Evolutionary conservation across 2,797 vertebrate species (phyloP), one percentile per base, ranked within the genome.

Genomic region (Sparus aurata): DNA sequence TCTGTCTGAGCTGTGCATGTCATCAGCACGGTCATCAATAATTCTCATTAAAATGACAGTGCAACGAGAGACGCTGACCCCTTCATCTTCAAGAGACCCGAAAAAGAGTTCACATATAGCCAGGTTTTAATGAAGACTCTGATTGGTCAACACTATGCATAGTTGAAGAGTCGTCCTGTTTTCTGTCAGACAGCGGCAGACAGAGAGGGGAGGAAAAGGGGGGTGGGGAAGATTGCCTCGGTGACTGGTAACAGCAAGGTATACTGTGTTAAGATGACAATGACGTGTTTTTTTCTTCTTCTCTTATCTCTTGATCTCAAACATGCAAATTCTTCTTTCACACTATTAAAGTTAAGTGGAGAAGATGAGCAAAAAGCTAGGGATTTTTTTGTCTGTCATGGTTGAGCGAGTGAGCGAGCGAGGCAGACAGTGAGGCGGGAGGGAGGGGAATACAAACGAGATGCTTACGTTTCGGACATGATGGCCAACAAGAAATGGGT

Each of bases 271-370:
- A 76, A 70, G 43, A 85, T 84, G 80, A 77, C 80, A 65, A 70
- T 67, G 34, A 78, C 58, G 53, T 16, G 11, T 46, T 60, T 20
- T 6, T 18, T 73, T 15, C n/a, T 12, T 11, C 57, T 73, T 77
- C 38, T 76, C 68, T 64, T 71, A 89, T 90, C 80, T 87, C 83
- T 80, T 89, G 72, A 92, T 90, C 82, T 86, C 49, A 85, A 85
- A 88, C 75, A 90, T 91, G 87, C 83, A 91, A 92, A 91, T 91
- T 68, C 88, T 88, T 87, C 82, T 66, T 87, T 81, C 80, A 81
- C 76, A 75, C 86, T 82, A 89, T 88, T 88, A 86, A 86, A 89
- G 73, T 89, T 92, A 91, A 90, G 82, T 82, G 82, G 69, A 46
- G 78, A 76, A 85, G 75, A 91, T 80, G 85, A 90, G 79, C 68